Evolutionary conservation across 2,113 vertebrate genomes (phyloP).

Genomic region (Pogona vitticeps): DNA sequence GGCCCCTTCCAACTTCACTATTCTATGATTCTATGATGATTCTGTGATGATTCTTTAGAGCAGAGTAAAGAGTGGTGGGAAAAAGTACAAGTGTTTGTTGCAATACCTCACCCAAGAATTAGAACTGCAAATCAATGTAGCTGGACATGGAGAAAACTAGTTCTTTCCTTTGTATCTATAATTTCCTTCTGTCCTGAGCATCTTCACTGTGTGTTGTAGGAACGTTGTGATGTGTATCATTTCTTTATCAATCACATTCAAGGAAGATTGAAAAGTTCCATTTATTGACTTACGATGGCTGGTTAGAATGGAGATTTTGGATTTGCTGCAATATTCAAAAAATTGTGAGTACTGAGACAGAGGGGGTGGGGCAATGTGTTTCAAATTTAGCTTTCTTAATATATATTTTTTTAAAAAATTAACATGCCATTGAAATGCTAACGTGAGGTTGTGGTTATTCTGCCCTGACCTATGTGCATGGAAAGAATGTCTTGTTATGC

Average conservation of each 20-base stretch:
- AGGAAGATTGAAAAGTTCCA: background rate
- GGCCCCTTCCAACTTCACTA: too few species aligned
- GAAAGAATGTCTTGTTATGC: background rate
- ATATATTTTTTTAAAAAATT: constrained; percentile 12
- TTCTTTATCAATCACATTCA: background rate
- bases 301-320: background rate
- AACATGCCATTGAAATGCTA: constrained; percentile 27
- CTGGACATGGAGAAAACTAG: background rate
- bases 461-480: constrained; percentile 22
- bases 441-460: constrained; percentile 29
- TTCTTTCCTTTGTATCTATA: too few species aligned
- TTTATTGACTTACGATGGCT: background rate
- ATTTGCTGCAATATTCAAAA: constrained; percentile 45
- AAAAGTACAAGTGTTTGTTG: too few species aligned
- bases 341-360: constrained; percentile 29
- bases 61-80: too few species aligned
- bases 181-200: background rate
- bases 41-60: too few species aligned
- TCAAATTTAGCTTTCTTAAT: constrained; percentile 40
- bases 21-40: too few species aligned
- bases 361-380: constrained; percentile 35
- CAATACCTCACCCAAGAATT: background rate
- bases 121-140: background rate
- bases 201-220: too few species aligned
- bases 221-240: background rate